phyloP scores from a whole-genome alignment of 2,797 vertebrate genomes.

The Tapirus indicus region DNA sequence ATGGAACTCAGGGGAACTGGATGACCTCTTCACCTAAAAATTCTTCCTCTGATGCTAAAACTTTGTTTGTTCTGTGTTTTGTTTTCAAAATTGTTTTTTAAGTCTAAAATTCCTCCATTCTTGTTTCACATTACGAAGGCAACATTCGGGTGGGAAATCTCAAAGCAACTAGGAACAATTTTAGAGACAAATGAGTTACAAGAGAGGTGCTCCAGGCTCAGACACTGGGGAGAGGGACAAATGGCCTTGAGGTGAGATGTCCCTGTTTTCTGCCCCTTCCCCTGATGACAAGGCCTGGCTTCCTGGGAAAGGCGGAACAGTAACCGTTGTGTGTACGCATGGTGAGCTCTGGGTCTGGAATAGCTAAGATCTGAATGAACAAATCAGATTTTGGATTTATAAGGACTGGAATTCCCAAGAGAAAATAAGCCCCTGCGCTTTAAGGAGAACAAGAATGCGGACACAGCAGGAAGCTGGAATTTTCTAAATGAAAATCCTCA shows the following conservation, averaged over 20 bases:
- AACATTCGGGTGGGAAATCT: background rate
- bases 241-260: background rate
- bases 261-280: background rate
- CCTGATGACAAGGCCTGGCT: background rate
- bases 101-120: background rate
- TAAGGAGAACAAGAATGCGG: background rate
- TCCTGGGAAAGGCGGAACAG: background rate
- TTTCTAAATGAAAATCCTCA: background rate
- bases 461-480: background rate
- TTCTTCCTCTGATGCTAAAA: background rate
- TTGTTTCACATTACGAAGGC: background rate
- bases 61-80: background rate
- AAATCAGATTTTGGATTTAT: background rate
- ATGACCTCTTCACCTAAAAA: background rate
- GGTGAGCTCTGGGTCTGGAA: background rate
- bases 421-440: background rate
- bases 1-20: background rate
- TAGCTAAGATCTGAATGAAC: background rate
- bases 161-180: background rate
- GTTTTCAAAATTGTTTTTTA: background rate
- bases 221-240: background rate
- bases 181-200: background rate
- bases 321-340: accelerated
- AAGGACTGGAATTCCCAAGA: background rate
- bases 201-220: background rate